Percentiles rank a stretch among this genome's conserved stretches.
These are phyloP conservation scores for Xestoiulus laeticollis DNA, from an alignment of 2,888 invertebrate species.

Conservation along the genomic window DNA sequence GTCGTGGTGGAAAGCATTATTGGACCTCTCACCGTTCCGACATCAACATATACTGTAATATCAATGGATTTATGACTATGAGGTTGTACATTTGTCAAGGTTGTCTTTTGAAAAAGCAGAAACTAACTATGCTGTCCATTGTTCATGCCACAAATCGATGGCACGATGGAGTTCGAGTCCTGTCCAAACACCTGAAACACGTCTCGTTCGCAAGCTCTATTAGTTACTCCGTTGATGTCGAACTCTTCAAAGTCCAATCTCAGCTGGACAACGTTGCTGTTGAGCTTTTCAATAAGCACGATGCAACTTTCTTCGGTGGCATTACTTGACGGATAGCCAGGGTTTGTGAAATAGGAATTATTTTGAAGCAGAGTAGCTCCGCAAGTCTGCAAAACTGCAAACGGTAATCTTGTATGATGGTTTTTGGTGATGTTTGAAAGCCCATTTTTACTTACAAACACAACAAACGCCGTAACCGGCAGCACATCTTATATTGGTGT, in stretches of 20 bases:
- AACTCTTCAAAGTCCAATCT: slow-evolving; percentile 84
- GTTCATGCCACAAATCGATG: slow-evolving; percentile 56
- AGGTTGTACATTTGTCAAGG: neutral
- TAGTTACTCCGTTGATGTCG: slow-evolving; percentile 59
- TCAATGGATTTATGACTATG: neutral
- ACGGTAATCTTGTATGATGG: neutral
- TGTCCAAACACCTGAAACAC: slow-evolving; percentile 55
- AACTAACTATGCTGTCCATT: slow-evolving; percentile 55
- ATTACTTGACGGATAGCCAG: slow-evolving; percentile 79
- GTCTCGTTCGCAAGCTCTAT: slow-evolving; percentile 54
- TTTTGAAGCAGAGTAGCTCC: slow-evolving; percentile 81
- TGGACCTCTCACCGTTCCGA: slow-evolving; percentile 45
- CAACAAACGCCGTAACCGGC: slow-evolving; percentile 82
- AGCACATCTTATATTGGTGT: slow-evolving; percentile 79
- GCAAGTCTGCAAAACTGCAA: slow-evolving; percentile 68
- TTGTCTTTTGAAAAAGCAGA: neutral
- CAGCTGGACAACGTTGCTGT: slow-evolving; percentile 83
- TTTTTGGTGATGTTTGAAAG: neutral
- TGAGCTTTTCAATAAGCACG: slow-evolving; percentile 79
- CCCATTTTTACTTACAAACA: slow-evolving; percentile 71
- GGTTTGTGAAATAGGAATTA: slow-evolving; percentile 86
- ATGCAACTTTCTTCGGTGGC: slow-evolving; percentile 87
- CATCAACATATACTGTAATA: slow-evolving; percentile 50
- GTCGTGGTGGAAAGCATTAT: slow-evolving; percentile 48
- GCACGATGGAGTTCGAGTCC: slow-evolving; percentile 51